Base-by-base conservation (phyloP, 2,888 invertebrate species). In the Alloscopus bannaensis region DNA sequence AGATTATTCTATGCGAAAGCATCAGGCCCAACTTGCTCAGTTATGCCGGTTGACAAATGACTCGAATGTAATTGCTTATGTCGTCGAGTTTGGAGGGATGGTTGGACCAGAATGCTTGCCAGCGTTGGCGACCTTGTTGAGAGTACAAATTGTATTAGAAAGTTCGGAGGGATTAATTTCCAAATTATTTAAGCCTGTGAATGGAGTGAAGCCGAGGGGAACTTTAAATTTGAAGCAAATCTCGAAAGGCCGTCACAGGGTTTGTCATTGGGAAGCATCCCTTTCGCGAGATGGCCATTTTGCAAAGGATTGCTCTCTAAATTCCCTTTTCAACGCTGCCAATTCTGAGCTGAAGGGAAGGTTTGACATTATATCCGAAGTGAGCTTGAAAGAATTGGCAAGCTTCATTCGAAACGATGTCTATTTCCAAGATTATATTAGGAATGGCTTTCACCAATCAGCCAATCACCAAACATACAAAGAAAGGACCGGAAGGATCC, bases 211-310 rank as follows among this genome's bases (percentile, higher is more conserved):
- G 0, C 2, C 18, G 2, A 20, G 22, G 18, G 16, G 22, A 24
- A 65, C 65, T n/a, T 8, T 65, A 4, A 26, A 65, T n/a, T 29
- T 65, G 18, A 65, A 28, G 47, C 47, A 47, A 29, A 28, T 50
- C 1, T 0, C 18, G n/a, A 2, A n/a, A n/a, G n/a, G n/a, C n/a
- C 2, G 0, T 26, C 45, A 28, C 20, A 29, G 3, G 65, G 28
- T 28, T 18, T 8, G 22, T 2, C 18, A 47, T 13, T 11, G n/a
- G 18, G 28, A 29, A 8, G 16, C 16, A 8, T 28, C 18, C 8
- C 4, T 45, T 3, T 22, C 6, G 11, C n/a, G 22, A n/a, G 8
- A 24, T 40, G 47, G 45, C 1, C 20, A 47, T n/a, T 13, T 13
- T 13, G 6, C 36, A 13, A 36, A 6, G 13, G n/a, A n/a, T 3